phyloP scores from a whole-genome alignment of 2,113 vertebrate genomes.

The Syrrhaptes paradoxus region DNA sequence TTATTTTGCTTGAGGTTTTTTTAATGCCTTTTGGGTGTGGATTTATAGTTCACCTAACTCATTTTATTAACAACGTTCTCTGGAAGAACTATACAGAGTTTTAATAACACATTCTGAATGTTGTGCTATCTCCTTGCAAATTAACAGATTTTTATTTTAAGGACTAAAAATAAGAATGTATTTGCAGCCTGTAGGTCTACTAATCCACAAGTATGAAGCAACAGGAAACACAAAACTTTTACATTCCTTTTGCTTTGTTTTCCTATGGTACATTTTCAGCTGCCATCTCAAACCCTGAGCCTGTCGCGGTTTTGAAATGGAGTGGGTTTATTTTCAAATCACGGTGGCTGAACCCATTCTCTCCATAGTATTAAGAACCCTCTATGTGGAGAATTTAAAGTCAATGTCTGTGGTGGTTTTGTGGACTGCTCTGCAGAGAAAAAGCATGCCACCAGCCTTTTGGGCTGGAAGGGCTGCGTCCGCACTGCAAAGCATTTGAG shows the following conservation, averaged over 20 bases:
- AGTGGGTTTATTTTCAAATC: background rate
- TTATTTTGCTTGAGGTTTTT: background rate
- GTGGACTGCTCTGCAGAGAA: background rate
- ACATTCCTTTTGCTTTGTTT: background rate
- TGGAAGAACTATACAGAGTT: background rate
- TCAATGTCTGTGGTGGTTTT: background rate
- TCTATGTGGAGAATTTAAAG: background rate
- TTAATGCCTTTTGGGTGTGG: background rate
- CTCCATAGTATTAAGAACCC: background rate
- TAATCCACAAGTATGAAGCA: background rate
- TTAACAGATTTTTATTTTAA: conserved; percentile 24
- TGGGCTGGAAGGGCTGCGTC: background rate
- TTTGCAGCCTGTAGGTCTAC: background rate
- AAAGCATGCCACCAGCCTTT: background rate
- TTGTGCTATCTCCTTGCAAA: conserved; percentile 13
- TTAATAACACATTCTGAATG: conserved; percentile 10
- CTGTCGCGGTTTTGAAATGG: background rate
- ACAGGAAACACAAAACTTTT: background rate
- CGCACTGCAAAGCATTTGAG: background rate
- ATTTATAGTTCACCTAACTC: conserved; percentile 21
- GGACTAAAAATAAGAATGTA: background rate
- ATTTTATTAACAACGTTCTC: conserved; percentile 33
- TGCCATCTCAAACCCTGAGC: background rate
- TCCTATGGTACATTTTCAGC: background rate
- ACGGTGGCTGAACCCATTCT: background rate